These are phyloP conservation scores for Carettochelys insculpta DNA, from an alignment of 2,113 vertebrate species.

Conservation along the genomic window DNA sequence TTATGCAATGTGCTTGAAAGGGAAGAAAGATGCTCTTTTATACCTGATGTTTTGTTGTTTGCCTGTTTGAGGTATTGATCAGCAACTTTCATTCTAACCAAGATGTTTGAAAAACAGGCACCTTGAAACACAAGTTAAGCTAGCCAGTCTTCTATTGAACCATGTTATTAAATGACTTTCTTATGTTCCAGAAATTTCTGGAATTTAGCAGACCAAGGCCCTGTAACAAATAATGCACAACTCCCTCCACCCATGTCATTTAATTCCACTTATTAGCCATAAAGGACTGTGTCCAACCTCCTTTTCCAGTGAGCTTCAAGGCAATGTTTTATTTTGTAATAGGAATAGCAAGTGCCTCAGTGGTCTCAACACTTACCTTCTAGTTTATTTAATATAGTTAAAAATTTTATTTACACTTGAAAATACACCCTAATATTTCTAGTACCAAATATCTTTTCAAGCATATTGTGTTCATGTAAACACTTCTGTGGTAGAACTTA, in stretches of 20 bases:
- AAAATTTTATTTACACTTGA: neutral
- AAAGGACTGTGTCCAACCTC: rapidly evolving
- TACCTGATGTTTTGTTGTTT: neutral
- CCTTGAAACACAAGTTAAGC: neutral
- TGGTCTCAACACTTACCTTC: neutral
- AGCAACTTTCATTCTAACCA: neutral
- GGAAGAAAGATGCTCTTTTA: neutral
- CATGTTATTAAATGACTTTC: neutral
- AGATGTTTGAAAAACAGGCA: neutral
- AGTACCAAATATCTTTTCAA: neutral
- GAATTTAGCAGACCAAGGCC: neutral
- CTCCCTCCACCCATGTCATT: neutral
- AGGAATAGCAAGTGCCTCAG: neutral
- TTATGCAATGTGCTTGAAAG: neutral
- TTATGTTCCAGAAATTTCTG: neutral
- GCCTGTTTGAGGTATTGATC: neutral
- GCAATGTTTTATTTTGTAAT: neutral
- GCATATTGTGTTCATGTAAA: neutral
- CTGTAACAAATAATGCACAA: neutral
- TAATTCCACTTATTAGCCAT: neutral
- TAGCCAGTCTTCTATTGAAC: neutral
- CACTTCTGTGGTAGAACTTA: slow-evolving; percentile 11
- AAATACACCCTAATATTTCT: neutral
- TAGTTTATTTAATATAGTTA: neutral
- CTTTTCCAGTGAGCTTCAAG: neutral